phyloP scores from a whole-genome alignment of 2,888 invertebrate genomes.

The Tricholauxania praeusta region DNA sequence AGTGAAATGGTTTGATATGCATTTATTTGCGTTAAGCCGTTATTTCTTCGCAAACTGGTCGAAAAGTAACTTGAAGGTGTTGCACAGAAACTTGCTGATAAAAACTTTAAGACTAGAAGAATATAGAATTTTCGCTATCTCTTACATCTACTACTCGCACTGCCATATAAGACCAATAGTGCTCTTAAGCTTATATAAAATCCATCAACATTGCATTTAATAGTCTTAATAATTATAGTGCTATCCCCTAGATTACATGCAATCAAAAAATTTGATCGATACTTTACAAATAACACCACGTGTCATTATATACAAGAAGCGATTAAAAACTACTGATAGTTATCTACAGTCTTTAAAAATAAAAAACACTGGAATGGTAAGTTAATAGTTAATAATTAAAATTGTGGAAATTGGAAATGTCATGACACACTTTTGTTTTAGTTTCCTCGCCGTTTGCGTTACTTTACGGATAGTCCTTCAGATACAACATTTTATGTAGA shows the following conservation, averaged over 20 bases:
- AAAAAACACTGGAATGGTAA: conserved; percentile 46
- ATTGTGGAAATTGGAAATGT: not conserved
- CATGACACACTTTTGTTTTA: conserved; percentile 28
- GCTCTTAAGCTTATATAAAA: too few relatives aligned
- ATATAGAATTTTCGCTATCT: too few relatives aligned
- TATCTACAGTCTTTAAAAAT: conserved; percentile 43
- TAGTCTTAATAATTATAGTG: not conserved
- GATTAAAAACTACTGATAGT: conserved; percentile 29
- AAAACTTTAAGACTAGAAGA: too few relatives aligned
- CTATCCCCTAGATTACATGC: conserved; percentile 40
- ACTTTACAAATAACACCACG: conserved; percentile 47
- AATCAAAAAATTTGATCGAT: conserved; percentile 34
- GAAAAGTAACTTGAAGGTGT: too few relatives aligned
- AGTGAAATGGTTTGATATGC: too few relatives aligned
- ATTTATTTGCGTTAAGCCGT: too few relatives aligned
- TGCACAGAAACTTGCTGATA: too few relatives aligned
- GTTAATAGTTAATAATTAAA: conserved; percentile 2
- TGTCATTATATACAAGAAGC: conserved; percentile 42
- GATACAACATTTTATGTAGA: conserved; percentile 47
- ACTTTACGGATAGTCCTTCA: conserved; percentile 52
- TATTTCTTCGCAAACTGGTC: too few relatives aligned
- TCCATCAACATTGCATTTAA: too few relatives aligned
- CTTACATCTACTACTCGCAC: too few relatives aligned
- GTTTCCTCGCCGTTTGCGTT: conserved; percentile 53
- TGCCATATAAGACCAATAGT: too few relatives aligned